Evolutionary conservation across 2,888 invertebrate species (phyloP).

Genomic region (Neocrepidodera transversa): DNA sequence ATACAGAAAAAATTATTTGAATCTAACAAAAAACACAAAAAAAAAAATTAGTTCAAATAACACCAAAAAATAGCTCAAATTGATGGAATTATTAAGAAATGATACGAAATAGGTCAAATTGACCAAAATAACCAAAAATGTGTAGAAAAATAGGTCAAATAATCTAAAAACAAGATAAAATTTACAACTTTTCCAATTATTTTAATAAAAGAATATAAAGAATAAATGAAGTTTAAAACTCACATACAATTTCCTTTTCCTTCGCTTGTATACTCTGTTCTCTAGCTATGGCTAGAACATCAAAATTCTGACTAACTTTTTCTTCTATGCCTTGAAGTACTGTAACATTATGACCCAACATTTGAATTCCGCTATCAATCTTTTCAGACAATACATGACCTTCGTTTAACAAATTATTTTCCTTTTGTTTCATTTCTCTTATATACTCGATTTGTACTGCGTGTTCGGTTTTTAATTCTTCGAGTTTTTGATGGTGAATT

Average conservation of each 20-base stretch:
- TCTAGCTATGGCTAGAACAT: slow-evolving; percentile 60
- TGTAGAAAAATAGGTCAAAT: too few species aligned
- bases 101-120: too few species aligned
- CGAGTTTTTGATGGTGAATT: slow-evolving; percentile 62
- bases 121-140: too few species aligned
- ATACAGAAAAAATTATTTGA: too few species aligned
- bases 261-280: slow-evolving; percentile 63
- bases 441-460: slow-evolving; percentile 66
- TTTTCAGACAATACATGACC: slow-evolving; percentile 63
- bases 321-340: slow-evolving; percentile 62
- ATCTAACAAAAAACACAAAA: too few species aligned
- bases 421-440: slow-evolving; percentile 65
- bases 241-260: slow-evolving; percentile 66
- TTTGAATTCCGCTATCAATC: slow-evolving; percentile 61
- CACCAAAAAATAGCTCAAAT: too few species aligned
- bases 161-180: too few species aligned
- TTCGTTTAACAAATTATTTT: slow-evolving; percentile 63
- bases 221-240: too few species aligned
- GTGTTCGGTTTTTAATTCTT: slow-evolving; percentile 63
- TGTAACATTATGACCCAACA: slow-evolving; percentile 62
- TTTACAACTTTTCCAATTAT: too few species aligned
- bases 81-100: too few species aligned
- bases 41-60: too few species aligned
- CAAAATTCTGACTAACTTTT: slow-evolving; percentile 61
- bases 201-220: too few species aligned